Evolutionary conservation across 2,113 vertebrate genomes (phyloP), one percentile per base, ranked within the genome.

Genomic region (Rynchops niger): DNA sequence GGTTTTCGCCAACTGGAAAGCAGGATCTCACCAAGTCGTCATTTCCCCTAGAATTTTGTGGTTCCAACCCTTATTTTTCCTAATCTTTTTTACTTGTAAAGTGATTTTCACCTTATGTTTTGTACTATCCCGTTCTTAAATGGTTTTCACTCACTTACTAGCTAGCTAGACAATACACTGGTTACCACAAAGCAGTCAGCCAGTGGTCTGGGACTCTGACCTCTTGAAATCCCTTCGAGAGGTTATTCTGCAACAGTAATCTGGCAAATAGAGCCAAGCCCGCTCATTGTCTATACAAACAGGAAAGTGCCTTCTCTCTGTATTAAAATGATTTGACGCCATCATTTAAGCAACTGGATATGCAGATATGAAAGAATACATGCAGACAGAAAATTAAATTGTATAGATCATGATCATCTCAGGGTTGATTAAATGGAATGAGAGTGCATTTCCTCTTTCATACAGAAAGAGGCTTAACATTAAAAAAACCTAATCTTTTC

Each of bases 381-480:
- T 55, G 83, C 93, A 96, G 97, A 66, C 83, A 92, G 82, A 88
- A 95, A 96, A 97, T 97, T 95, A 97, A 97, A 97, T 97, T 94
- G 95, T 97, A 78, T 94, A 95, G 95, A 97, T 97, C 88, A 96
- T 90, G 88, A 98, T 95, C 83, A 96, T 96, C 97, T 96, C 93
- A 77, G 85, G 71, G 93, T 65, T 98, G 97, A 98, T 98, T 97
- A 98, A 97, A 97, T 95, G 91, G 86, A 98, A 97, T 93, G 92
- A 96, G 97, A 98, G 97, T 93, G 95, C 97, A 97, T 97, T 98
- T 98, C 97, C 97, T 97, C 92, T 94, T 97, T 98, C 96, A 83
- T 96, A 97, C 12, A 5, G 94, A 93, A 97, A 98, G 97, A 97
- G 73, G 89, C 95, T 98, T 98, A 98, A 89, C 96, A 94, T 97